These are phyloP conservation scores for Ophioninae sp. DNA, from an alignment of 2,888 invertebrate genomes.

Conservation along the genomic window DNA sequence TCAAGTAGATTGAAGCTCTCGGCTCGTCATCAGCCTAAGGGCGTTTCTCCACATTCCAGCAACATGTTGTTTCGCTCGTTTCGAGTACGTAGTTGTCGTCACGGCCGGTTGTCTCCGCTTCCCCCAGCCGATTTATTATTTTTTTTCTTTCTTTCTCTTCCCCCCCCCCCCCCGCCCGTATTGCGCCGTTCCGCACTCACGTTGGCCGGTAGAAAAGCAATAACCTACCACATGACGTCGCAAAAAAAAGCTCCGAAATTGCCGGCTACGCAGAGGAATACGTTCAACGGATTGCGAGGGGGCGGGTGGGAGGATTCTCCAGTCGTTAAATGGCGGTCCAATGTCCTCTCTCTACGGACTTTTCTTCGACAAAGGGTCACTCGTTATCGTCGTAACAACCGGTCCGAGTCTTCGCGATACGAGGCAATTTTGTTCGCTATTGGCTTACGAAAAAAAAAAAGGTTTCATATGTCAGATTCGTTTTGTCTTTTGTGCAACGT, in stretches of 20 bases:
- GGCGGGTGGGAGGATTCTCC: conserved; percentile 38
- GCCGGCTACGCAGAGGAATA: conserved; percentile 30
- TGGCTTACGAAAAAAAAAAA: conserved; percentile 9
- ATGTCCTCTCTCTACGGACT: conserved; percentile 31
- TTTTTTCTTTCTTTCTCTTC: neutral
- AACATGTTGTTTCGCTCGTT: conserved; percentile 29
- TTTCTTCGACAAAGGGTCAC: conserved; percentile 48
- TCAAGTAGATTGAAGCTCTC: neutral
- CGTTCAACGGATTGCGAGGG: conserved; percentile 51
- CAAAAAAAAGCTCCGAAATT: conserved; percentile 48
- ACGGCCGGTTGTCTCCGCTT: neutral
- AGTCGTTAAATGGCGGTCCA: conserved; percentile 49
- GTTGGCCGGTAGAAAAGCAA: conserved; percentile 30
- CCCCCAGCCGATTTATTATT: conserved; percentile 37
- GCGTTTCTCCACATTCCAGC: conserved; percentile 13
- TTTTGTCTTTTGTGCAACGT: neutral
- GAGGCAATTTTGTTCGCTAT: conserved; percentile 14
- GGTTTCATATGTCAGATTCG: neutral
- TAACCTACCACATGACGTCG: conserved; percentile 30
- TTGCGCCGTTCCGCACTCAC: conserved; percentile 12
- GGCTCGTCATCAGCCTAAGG: neutral
- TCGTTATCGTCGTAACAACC: conserved; percentile 56
- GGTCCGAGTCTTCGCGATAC: conserved; percentile 32
- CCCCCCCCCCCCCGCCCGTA: conserved; percentile 13
- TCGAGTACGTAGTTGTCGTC: conserved; percentile 4